Evolutionary conservation across 2,888 invertebrate species (phyloP), one percentile per base, ranked within the genome.

Genomic region (Agrotis exclamationis): DNA sequence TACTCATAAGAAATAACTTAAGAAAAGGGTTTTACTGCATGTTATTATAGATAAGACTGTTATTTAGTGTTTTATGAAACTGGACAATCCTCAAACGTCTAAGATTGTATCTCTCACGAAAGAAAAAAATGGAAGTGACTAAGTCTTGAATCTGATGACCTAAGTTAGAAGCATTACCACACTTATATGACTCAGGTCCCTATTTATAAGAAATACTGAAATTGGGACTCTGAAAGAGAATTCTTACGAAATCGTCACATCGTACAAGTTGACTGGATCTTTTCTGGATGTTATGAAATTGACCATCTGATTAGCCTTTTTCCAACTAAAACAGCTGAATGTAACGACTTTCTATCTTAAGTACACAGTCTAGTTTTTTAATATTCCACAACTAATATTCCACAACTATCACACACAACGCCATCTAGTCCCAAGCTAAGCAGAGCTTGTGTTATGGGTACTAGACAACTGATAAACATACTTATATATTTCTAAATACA

Each of bases 1-100:
- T 45, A 33, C 45, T 74, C 75, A 63, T 80, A 63, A 63, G 63
- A 74, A 50, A 47, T 50, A 3, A 80, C 58, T 54, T 33, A 28
- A 1, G 39, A 50, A 57, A 69, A 56, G 28, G 39, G 22, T 48
- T 59, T 39, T 53, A 64, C n/a, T 62, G 16, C 18, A 45, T 18
- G 33, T 28, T 54, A 74, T 74, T n/a, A 20, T 56, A 60, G 39
- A 79, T 79, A 59, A 75, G 39, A 56, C 1, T 5, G 45, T 60
- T 14, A 28, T 59, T 59, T 56, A 76, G 39, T n/a, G 22, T 24
- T 60, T 22, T 39, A 57, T 74, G 18, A 24, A 56, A 45, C 14
- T 18, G 20, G n/a, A 20, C n/a, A 3, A 44, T 64, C 39, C 1
- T 39, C 39, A 39, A 39, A 39, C 58, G 7, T 28, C 16, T 20